phyloP scores from a whole-genome alignment of 2,888 invertebrate species.

The Limnephilus marmoratus region DNA sequence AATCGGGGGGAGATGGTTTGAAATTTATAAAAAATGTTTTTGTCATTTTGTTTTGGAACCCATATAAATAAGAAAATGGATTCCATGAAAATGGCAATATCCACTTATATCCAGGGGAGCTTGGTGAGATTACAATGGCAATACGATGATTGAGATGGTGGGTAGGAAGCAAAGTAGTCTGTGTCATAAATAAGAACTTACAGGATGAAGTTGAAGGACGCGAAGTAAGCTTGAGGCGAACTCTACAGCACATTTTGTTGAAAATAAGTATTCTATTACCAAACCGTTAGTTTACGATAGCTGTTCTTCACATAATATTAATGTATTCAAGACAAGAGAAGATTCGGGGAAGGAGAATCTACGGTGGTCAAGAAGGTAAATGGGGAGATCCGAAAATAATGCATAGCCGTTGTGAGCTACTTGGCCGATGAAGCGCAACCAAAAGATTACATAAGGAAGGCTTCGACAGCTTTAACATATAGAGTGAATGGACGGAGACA shows the following conservation, averaged over 20 bases:
- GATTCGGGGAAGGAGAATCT: no score
- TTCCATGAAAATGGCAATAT: constrained; percentile 6
- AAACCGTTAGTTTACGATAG: neutral
- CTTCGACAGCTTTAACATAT: no score
- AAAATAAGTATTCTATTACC: neutral
- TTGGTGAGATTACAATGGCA: neutral
- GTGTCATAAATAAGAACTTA: neutral
- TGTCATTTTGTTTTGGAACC: constrained; percentile 14
- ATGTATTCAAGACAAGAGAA: neutral
- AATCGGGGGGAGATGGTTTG: constrained; percentile 4
- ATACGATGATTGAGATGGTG: neutral
- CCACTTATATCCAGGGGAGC: neutral
- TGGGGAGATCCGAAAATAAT: no score
- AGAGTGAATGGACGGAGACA: no score
- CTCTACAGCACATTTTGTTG: neutral
- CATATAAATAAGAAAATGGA: constrained; percentile 15
- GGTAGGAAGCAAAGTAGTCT: neutral
- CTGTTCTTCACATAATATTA: neutral
- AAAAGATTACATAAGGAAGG: no score
- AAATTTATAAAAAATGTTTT: constrained; percentile 33
- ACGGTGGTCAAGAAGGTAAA: no score
- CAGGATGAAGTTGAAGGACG: neutral
- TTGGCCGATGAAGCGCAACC: no score
- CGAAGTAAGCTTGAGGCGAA: neutral
- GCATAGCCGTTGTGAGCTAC: no score